These are phyloP conservation scores for Stenchaetothrips biformis DNA, from an alignment of 2,888 invertebrate species.

Conservation along the genomic window DNA sequence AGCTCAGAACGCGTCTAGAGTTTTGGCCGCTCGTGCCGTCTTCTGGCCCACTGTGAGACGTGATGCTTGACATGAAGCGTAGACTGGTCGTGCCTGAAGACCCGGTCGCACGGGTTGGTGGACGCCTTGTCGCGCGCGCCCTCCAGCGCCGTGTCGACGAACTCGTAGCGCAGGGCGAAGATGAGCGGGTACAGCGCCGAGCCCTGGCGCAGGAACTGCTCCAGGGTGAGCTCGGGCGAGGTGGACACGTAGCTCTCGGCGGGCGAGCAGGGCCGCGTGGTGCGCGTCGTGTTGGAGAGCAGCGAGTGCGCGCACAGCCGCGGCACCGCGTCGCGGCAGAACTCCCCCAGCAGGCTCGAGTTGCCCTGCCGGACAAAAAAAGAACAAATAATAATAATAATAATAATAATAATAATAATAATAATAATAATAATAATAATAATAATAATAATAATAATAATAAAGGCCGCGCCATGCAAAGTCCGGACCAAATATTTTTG, in stretches of 20 bases:
- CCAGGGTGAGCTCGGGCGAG: constrained; percentile 67
- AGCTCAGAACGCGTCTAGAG: too few species aligned
- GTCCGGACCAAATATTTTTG: too few species aligned
- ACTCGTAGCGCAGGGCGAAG: constrained; percentile 75
- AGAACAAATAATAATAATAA: too few species aligned
- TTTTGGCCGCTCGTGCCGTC: too few species aligned
- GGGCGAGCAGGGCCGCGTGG: constrained; percentile 63
- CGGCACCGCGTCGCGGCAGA: constrained; percentile 62
- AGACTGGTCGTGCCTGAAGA: constrained; percentile 43
- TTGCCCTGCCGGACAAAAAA: constrained; percentile 39
- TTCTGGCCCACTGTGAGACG: too few species aligned
- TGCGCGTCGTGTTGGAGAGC: constrained; percentile 64
- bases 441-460: too few species aligned
- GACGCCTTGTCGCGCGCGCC: constrained; percentile 56
- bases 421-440: too few species aligned
- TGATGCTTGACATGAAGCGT: too few species aligned
- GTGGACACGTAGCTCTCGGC: constrained; percentile 74
- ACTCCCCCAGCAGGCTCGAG: constrained; percentile 64
- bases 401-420: too few species aligned
- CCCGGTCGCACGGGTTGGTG: constrained; percentile 59
- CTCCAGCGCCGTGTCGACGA: constrained; percentile 68
- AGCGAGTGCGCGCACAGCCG: constrained; percentile 69
- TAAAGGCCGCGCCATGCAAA: too few species aligned
- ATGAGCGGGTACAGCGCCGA: constrained; percentile 72
- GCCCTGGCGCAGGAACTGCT: constrained; percentile 71